Evolutionary conservation across 2,888 invertebrate species (phyloP).

Genomic region (Ochropacha duplaris): DNA sequence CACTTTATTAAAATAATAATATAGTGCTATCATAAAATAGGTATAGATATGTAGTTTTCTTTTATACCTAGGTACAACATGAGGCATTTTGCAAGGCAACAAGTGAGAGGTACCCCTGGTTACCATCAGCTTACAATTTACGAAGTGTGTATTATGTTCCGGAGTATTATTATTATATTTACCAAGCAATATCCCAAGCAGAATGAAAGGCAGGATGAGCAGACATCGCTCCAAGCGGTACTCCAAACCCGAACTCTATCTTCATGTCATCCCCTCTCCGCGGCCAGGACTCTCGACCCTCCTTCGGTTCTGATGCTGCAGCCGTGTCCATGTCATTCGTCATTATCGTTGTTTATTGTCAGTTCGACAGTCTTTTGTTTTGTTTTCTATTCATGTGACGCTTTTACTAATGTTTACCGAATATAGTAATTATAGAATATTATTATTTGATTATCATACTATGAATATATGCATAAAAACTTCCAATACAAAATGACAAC

Average conservation of each 20-base stretch:
- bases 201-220: conserved; percentile 80
- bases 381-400: background rate
- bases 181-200: conserved; percentile 81
- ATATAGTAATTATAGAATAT: background rate
- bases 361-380: background rate
- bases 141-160: too few species aligned
- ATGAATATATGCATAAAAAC: background rate
- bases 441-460: too few species aligned
- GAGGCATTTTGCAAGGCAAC: too few species aligned
- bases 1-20: too few species aligned
- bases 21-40: too few species aligned
- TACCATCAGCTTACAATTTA: too few species aligned
- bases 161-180: conserved; percentile 28
- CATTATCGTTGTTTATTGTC: conserved; percentile 37
- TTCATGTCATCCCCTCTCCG: conserved; percentile 78
- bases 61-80: too few species aligned
- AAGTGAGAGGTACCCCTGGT: too few species aligned
- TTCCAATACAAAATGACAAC: background rate
- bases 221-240: conserved; percentile 79
- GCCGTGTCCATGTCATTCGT: conserved; percentile 57
- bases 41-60: too few species aligned
- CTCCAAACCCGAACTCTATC: conserved; percentile 78
- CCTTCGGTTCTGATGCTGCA: conserved; percentile 29
- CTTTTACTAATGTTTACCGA: too few species aligned
- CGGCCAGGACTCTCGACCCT: conserved; percentile 53